Conservation (phyloP, 2,113 vertebrate genomes). For the Agelaius tricolor region DNA sequence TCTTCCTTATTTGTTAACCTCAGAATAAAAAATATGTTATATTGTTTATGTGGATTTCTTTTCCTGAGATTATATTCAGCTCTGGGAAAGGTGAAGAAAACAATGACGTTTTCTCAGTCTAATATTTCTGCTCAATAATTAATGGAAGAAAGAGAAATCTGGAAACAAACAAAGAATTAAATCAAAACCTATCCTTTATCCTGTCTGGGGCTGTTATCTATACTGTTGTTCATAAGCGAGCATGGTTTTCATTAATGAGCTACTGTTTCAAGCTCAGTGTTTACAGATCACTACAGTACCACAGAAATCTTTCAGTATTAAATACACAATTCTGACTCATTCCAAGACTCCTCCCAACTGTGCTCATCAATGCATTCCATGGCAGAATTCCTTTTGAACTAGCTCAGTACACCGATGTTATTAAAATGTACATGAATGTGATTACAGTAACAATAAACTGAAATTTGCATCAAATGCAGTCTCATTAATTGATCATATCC, state of each 20-base stretch:
- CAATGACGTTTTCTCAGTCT: not conserved
- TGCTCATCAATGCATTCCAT: not conserved
- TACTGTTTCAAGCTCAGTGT: not conserved
- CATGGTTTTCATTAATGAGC: not conserved
- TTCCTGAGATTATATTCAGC: not conserved
- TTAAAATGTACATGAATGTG: not conserved
- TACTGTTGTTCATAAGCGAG: not conserved
- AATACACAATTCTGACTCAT: not conserved
- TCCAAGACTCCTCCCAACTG: not conserved
- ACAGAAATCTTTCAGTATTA: not conserved
- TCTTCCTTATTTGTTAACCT: not conserved
- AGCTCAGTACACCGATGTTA: not conserved
- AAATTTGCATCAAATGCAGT: conserved; percentile 52
- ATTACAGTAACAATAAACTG: conserved; percentile 15
- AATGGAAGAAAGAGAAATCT: not conserved
- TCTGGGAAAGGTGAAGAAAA: not conserved
- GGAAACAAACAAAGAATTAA: not conserved
- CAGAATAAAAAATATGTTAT: not conserved
- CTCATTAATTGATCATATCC: conserved; percentile 47
- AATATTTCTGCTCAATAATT: not conserved
- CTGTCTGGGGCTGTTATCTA: not conserved
- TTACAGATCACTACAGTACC: not conserved
- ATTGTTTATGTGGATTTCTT: not conserved
- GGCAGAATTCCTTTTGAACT: not conserved
- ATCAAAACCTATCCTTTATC: not conserved